Evolutionary conservation across 2,797 vertebrate species (phyloP), one percentile per base, ranked within the genome.

Genomic region (Dromococcyx pavoninus): DNA sequence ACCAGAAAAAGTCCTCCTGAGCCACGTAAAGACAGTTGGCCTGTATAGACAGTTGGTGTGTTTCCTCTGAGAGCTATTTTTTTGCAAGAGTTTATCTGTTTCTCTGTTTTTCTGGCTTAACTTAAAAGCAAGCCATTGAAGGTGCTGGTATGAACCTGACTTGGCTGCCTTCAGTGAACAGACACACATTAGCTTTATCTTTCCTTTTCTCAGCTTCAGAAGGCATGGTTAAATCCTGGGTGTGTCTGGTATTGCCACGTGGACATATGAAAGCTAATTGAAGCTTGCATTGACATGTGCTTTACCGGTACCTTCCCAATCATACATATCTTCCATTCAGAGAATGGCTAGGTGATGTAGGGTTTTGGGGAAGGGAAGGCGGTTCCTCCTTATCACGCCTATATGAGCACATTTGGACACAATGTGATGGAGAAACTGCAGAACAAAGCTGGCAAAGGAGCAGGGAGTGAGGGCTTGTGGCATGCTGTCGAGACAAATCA

Each of bases 51-150:
- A 23, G 13, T 6, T 77, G 46, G 24, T 69, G 78, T 75, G 25
- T 84, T 13, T 88, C 17, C 53, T 72, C 37, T 50, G 32, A 73
- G 62, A 58, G 37, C 13, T 67, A 41, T 17, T 14, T 61, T 50
- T 54, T 80, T 70, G 13, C 13, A 86, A 67, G 48, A 87, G 37
- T 80, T 89, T 94, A 32, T 82, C 33, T n/a, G n/a, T 35, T 70
- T 23, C 51, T 77, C 44, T 70, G 4, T 57, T 91, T 84, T 28
- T 37, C 25, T 75, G 81, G 30, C 35, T 88, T 11, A 60, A 33
- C 37, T 76, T 64, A 46, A 75, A 88, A 88, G 50, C 7, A 66
- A 73, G 32, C 15, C 86, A 27, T 18, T 51, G 54, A 84, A 72
- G 32, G 44, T 74, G 56, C 23, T 76, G 44, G 8, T 81, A 51